Evolutionary conservation across 1,140 invertebrate genomes (phyloP).

Genomic region (Drosophila ohnishii): DNA sequence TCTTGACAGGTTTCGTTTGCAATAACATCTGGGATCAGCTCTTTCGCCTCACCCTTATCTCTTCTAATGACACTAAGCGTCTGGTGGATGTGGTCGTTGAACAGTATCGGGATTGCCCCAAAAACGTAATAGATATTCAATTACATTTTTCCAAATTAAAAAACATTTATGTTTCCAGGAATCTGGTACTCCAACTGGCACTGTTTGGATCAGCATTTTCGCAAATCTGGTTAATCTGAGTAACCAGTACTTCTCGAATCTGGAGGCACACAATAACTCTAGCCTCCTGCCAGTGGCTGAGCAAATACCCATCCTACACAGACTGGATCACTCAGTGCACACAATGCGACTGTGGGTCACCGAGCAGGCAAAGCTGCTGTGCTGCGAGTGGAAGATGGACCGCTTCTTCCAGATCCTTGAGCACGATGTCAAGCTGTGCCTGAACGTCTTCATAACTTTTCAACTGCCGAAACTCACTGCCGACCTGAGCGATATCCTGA

Average conservation of each 20-base stretch:
- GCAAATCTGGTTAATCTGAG: conserved; percentile 73
- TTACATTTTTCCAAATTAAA: no score
- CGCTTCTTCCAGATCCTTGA: conserved; percentile 86
- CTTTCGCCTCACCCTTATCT: conserved; percentile 84
- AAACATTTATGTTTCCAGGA: conserved; percentile 30
- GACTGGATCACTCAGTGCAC: conserved; percentile 90
- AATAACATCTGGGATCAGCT: conserved; percentile 90
- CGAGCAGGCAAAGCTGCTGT: conserved; percentile 87
- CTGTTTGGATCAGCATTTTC: conserved; percentile 75
- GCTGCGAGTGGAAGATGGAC: conserved; percentile 89
- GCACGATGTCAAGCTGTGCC: conserved; percentile 87
- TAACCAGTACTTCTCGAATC: conserved; percentile 73
- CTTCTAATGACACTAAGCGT: conserved; percentile 52
- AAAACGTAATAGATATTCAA: conserved; percentile 43
- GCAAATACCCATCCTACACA: conserved; percentile 90
- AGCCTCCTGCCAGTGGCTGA: conserved; percentile 90
- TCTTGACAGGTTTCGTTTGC: conserved; percentile 89
- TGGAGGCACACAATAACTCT: conserved; percentile 72
- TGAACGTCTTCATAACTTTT: conserved; percentile 86
- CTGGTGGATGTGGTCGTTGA: conserved; percentile 62
- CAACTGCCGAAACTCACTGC: conserved; percentile 85
- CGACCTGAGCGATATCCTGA: conserved; percentile 83
- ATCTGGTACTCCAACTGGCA: conserved; percentile 68
- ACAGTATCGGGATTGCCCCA: conserved; percentile 64
- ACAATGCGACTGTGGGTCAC: conserved; percentile 89